Percentiles rank a stretch among this genome's conserved stretches.
Evolutionary conservation across 2,797 vertebrate genomes (phyloP).

Genomic region (Premnoplex brunnescens): DNA sequence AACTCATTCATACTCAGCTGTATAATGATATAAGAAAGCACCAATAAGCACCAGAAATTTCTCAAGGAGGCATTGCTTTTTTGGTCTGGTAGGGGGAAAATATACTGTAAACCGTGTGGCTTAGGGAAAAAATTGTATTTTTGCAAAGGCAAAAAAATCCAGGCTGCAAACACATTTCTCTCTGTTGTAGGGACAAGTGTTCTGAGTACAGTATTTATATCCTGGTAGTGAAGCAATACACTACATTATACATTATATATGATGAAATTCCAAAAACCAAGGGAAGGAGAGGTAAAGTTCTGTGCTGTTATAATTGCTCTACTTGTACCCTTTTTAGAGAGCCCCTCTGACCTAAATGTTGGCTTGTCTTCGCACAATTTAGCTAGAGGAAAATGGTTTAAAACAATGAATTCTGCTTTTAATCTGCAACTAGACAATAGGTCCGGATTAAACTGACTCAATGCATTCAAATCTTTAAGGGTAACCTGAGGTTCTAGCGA

Average conservation of each 20-base stretch:
- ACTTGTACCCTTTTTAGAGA: neutral
- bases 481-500: neutral
- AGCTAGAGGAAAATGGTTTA: neutral
- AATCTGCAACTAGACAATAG: neutral
- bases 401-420: neutral
- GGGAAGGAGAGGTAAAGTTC: neutral
- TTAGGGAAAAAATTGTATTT: neutral
- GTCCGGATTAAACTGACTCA: neutral
- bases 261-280: neutral
- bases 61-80: neutral
- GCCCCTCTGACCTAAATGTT: neutral
- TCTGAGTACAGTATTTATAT: neutral
- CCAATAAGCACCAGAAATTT: neutral
- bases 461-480: neutral
- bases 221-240: neutral
- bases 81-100: neutral
- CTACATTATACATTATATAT: neutral
- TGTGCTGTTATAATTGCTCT: neutral
- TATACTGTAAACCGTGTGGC: neutral
- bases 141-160: neutral
- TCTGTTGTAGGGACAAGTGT: neutral
- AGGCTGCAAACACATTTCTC: neutral
- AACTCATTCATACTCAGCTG: neutral
- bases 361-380: neutral
- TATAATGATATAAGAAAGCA: too few species aligned